Evolutionary conservation across 2,888 invertebrate genomes (phyloP), one percentile per base, ranked within the genome.

Genomic region (Agonum fuliginosum): DNA sequence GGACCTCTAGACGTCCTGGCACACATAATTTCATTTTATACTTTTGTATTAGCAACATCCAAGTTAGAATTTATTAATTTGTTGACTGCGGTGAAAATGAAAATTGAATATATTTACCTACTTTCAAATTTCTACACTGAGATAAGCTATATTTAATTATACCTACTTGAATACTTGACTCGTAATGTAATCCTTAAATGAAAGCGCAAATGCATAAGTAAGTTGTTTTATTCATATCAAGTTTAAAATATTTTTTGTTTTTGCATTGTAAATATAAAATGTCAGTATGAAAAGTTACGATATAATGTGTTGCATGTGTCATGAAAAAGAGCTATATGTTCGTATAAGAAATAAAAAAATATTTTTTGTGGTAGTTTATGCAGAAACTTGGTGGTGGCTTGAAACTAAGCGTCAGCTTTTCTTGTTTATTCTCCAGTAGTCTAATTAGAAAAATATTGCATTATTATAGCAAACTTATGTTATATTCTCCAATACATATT

Each of bases 281-380:
- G 43, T 2, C n/a, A 34, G 43, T 14, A 43, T 2, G 14, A 12
- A 43, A 43, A 43, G 43, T 43, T 43, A 43, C 43, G 17, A 43
- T 43, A 43, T 43, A 43, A 43, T 43, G 41, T 41, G 41, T 41
- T 41, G 43, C 43, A 43, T 43, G 43, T 43, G 43, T 43, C n/a
- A 43, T 12, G 43, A 17, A 43, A 2, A 5, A 43, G 14, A 43
- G 17, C 10, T 5, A 43, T 12, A 43, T n/a, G n/a, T 2, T 14
- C 14, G 34, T 6, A 27, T 34, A 34, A 34, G 34, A 34, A 34
- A 43, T 43, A 43, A 43, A 43, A 17, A 6, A 43, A 43, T 30
- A 43, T 14, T 43, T n/a, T 43, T 43, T 43, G 12, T 43, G 4
- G 43, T 43, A 17, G 43, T 43, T 43, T 43, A n/a, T n/a, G 43